Conservation (phyloP, 2,888 invertebrate genomes). For the Amphipyra berbera region DNA sequence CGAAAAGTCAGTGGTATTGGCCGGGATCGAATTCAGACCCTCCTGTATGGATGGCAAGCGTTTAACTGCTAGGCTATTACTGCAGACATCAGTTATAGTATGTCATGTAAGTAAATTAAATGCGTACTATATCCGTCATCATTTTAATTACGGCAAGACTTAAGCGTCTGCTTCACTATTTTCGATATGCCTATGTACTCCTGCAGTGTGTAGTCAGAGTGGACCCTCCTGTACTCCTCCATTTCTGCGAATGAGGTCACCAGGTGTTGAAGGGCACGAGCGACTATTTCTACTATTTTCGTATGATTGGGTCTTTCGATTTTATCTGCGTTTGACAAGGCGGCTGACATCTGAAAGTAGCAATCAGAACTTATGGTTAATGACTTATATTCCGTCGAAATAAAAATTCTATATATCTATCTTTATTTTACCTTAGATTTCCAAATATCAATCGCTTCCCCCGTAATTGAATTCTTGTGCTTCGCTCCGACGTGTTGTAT, state of each 20-base stretch:
- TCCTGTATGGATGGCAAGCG: too few species aligned
- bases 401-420: too few species aligned
- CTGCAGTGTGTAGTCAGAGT: slow-evolving; percentile 56
- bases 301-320: slow-evolving; percentile 62
- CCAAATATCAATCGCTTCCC: slow-evolving; percentile 72
- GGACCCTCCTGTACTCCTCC: slow-evolving; percentile 60
- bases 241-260: slow-evolving; percentile 68
- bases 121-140: not conserved
- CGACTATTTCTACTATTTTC: slow-evolving; percentile 59
- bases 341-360: slow-evolving; percentile 65
- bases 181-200: slow-evolving; percentile 68
- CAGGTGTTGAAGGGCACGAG: slow-evolving; percentile 66
- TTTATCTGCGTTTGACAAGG: slow-evolving; percentile 62
- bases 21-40: too few species aligned
- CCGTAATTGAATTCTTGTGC: slow-evolving; percentile 65
- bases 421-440: slow-evolving; percentile 64
- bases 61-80: too few species aligned
- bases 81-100: too few species aligned
- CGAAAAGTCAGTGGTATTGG: too few species aligned
- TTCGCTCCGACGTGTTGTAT: slow-evolving; percentile 64
- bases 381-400: not conserved
- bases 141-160: slow-evolving; percentile 62
- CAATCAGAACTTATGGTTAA: not conserved
- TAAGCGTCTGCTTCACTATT: slow-evolving; percentile 65
- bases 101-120: slow-evolving; percentile 19